Evolutionary conservation across 1,140 invertebrate species (phyloP).

Genomic region (Asbolus verrucosus): DNA sequence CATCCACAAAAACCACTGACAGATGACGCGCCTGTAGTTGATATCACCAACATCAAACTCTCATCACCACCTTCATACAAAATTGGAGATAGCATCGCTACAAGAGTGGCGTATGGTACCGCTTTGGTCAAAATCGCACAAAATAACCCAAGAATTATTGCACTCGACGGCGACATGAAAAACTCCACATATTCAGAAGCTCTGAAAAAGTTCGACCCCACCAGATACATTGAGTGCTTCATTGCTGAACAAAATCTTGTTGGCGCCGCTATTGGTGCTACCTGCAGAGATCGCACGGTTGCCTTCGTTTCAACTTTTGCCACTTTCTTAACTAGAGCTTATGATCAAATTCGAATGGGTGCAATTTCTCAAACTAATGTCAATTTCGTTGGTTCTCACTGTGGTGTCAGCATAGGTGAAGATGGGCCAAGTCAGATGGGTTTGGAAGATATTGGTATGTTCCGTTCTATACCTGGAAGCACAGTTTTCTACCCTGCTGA

Average conservation of each 20-base stretch:
- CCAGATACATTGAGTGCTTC: constrained; percentile 95
- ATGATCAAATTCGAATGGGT: constrained; percentile 99
- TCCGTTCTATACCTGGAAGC: constrained; percentile 90
- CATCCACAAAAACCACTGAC: constrained; percentile 75
- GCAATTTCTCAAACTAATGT: constrained; percentile 98
- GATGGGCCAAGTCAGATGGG: constrained; percentile 99
- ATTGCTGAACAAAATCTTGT: constrained; percentile 99
- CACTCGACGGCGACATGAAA: constrained; percentile 96
- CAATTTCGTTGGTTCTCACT: constrained; percentile 96
- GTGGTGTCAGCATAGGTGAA: constrained; percentile 95
- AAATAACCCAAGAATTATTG: constrained; percentile 87
- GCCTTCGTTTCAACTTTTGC: constrained; percentile 98
- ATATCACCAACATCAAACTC: constrained; percentile 82
- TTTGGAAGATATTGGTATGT: constrained; percentile 97
- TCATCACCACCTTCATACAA: constrained; percentile 90
- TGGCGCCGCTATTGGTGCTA: constrained; percentile 94
- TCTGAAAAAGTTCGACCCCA: constrained; percentile 80
- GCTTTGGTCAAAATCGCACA: constrained; percentile 92
- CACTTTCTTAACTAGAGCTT: constrained; percentile 96
- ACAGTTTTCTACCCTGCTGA: constrained; percentile 98
- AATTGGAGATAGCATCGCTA: constrained; percentile 85
- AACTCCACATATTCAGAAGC: constrained; percentile 98
- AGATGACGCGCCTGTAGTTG: constrained; percentile 78
- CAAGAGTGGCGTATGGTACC: constrained; percentile 93
- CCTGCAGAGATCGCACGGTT: constrained; percentile 88